These are phyloP conservation scores for Emydura subglobosa DNA, from an alignment of 2,113 vertebrate genomes.

Conservation along the genomic window DNA sequence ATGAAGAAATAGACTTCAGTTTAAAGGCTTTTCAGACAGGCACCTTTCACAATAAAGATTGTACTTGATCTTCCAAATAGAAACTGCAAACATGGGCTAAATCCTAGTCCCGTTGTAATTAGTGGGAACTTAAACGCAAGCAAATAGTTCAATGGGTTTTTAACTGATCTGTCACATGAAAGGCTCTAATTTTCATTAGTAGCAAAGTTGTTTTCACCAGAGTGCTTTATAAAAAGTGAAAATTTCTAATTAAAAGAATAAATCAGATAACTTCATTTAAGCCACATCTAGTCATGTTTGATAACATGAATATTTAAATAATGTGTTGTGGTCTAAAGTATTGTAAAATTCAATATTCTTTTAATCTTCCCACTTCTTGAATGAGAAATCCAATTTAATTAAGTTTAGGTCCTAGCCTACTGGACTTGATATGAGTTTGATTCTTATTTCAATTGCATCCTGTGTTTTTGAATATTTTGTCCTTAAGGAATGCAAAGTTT, in stretches of 20 bases:
- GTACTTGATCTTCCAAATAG: background rate
- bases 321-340: slow-evolving; percentile 1
- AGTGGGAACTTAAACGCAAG: background rate
- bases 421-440: slow-evolving; percentile 46
- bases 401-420: slow-evolving; percentile 43
- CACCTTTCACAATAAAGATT: background rate
- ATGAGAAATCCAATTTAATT: slow-evolving; percentile 71
- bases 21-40: background rate
- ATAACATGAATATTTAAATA: slow-evolving; percentile 34
- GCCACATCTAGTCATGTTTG: slow-evolving; percentile 20
- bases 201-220: background rate
- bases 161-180: background rate
- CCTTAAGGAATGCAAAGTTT: slow-evolving; percentile 21
- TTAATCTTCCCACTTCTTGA: slow-evolving; percentile 59
- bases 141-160: background rate
- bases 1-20: background rate
- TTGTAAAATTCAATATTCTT: slow-evolving; percentile 42
- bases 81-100: background rate
- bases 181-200: slow-evolving; percentile 22
- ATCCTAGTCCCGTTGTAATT: background rate
- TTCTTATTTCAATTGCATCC: slow-evolving; percentile 30
- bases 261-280: slow-evolving; percentile 11
- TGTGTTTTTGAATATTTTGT: slow-evolving; percentile 32
- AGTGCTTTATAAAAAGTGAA: slow-evolving; percentile 3
- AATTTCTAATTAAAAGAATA: slow-evolving; percentile 18